Conservation (phyloP, 2,113 vertebrate genomes). For the Thomomys bottae region DNA sequence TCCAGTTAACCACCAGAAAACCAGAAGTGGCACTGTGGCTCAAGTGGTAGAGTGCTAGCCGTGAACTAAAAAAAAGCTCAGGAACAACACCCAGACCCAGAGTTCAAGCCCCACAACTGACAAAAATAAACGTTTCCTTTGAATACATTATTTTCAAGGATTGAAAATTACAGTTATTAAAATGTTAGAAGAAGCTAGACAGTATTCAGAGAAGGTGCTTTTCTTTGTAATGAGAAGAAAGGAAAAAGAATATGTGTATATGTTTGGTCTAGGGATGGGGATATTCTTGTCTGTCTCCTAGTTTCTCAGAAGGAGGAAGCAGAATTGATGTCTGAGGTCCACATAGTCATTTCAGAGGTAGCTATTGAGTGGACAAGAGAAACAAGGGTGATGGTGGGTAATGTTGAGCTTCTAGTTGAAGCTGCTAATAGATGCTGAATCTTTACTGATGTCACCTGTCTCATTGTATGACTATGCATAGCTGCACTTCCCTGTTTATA, state of each 20-base stretch:
- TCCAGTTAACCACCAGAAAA: too few species aligned
- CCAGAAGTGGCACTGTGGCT: too few species aligned
- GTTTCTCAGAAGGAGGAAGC: background rate
- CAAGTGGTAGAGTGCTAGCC: too few species aligned
- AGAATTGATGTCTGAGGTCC: background rate
- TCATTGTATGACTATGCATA: background rate
- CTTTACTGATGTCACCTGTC: background rate
- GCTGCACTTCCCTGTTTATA: background rate
- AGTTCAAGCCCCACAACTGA: too few species aligned
- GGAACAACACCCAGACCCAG: too few species aligned
- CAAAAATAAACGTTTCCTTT: background rate
- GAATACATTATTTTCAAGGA: background rate
- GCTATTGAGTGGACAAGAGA: background rate
- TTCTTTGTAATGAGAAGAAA: background rate
- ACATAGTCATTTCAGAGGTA: background rate
- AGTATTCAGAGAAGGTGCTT: background rate
- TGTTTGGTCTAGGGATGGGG: background rate
- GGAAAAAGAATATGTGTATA: background rate
- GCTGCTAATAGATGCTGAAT: background rate
- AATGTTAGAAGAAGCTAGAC: background rate
- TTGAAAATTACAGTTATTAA: slow-evolving; percentile 8
- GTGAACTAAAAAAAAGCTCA: too few species aligned
- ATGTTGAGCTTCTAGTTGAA: background rate
- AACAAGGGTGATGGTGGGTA: background rate
- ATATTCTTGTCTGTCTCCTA: background rate